A percentile compares a stretch with the other conserved stretches of the same genome.
phyloP scores from a whole-genome alignment of 1,140 invertebrate genomes.

The Zaprionus ornatus region DNA sequence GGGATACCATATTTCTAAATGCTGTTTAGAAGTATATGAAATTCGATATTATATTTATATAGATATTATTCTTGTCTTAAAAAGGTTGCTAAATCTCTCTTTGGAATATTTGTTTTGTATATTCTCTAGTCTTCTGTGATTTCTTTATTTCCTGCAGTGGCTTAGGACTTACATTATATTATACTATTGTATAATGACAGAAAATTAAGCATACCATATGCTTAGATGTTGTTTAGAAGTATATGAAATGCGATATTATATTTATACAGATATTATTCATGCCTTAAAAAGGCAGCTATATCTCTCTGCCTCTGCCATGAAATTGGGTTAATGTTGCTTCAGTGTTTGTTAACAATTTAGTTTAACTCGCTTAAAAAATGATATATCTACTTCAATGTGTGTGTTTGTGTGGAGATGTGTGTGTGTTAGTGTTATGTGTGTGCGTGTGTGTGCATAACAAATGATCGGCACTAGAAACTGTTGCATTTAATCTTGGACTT shows the following conservation, averaged over 20 bases:
- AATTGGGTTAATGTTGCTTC: background rate
- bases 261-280: background rate
- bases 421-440: conserved; percentile 9
- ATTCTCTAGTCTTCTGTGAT: too few species aligned
- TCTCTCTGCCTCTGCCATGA: background rate
- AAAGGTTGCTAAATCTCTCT: too few species aligned
- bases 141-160: too few species aligned
- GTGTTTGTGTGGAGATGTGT: background rate
- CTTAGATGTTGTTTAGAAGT: too few species aligned
- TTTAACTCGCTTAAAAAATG: conserved; percentile 9
- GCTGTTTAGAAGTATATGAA: too few species aligned
- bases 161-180: too few species aligned
- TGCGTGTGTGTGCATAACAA: conserved; percentile 57
- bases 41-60: too few species aligned
- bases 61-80: too few species aligned
- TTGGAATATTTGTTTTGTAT: too few species aligned
- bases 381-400: background rate
- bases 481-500: conserved; percentile 80
- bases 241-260: background rate
- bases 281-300: background rate
- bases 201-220: too few species aligned
- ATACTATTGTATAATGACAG: too few species aligned
- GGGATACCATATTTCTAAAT: too few species aligned
- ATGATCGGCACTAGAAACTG: conserved; percentile 78
- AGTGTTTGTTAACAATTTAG: background rate